phyloP scores from a whole-genome alignment of 2,113 vertebrate species.

The Echinops telfairi region DNA sequence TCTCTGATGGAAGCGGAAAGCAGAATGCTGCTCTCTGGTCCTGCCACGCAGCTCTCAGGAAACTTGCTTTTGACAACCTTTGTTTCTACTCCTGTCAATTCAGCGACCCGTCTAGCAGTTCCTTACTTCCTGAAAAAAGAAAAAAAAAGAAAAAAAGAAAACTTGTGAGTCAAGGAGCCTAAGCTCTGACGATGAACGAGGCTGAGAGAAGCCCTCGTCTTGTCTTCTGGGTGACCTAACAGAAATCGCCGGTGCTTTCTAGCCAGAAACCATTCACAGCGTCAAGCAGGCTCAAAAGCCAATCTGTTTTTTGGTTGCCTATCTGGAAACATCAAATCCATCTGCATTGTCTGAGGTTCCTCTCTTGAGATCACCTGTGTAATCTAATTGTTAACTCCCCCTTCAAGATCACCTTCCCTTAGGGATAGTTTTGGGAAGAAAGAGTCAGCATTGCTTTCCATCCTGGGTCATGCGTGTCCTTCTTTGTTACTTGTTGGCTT shows the following conservation, averaged over 20 bases:
- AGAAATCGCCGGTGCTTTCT: not conserved
- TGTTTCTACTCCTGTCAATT: not conserved
- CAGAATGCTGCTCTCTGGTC: not conserved
- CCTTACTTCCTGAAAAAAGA: not conserved
- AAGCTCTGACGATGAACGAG: not conserved
- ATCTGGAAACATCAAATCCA: conserved; percentile 45
- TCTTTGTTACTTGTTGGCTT: not conserved
- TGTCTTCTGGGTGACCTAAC: not conserved
- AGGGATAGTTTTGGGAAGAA: not conserved
- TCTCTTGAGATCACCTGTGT: conserved; percentile 3
- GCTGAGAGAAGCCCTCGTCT: not conserved
- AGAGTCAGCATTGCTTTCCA: not conserved
- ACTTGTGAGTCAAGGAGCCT: not conserved
- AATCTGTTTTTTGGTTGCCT: conserved; percentile 39
- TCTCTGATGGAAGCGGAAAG: not conserved
- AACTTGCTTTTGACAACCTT: not conserved
- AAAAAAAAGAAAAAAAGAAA: not conserved
- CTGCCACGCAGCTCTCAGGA: not conserved
- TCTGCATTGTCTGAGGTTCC: not conserved
- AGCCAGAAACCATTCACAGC: not conserved
- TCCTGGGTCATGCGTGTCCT: not conserved
- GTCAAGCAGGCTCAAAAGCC: not conserved
- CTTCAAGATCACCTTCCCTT: not conserved
- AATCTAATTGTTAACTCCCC: not conserved
- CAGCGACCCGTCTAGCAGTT: not conserved